These are phyloP conservation scores for Erebia epiphron DNA, from an alignment of 2,888 invertebrate genomes.

Conservation along the genomic window DNA sequence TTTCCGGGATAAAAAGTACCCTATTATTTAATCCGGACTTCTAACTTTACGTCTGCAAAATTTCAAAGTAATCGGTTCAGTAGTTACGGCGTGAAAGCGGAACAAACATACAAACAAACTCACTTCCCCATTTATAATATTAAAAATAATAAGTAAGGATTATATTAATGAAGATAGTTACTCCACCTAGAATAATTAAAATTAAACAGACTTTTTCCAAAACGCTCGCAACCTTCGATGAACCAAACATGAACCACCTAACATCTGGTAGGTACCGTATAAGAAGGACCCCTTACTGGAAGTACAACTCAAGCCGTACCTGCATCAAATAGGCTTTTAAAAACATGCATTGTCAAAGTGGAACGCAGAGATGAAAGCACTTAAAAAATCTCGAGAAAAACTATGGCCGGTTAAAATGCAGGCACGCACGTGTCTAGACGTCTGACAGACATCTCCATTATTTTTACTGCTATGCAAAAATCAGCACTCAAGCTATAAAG, in stretches of 20 bases:
- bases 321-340: constrained; percentile 22
- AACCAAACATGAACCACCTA: constrained; percentile 34
- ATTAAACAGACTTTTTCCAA: too few species aligned
- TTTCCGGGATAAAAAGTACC: too few species aligned
- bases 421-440: constrained; percentile 36
- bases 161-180: too few species aligned
- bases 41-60: too few species aligned
- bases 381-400: constrained; percentile 28
- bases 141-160: too few species aligned
- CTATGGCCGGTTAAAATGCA: constrained; percentile 10
- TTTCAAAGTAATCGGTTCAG: too few species aligned
- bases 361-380: constrained; percentile 30
- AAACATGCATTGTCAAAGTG: constrained; percentile 29
- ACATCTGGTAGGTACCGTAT: neutral
- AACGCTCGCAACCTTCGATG: too few species aligned
- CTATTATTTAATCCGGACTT: too few species aligned
- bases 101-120: too few species aligned
- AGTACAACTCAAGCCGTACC: constrained; percentile 9
- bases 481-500: neutral
- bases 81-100: too few species aligned
- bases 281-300: constrained; percentile 12
- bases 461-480: constrained; percentile 21
- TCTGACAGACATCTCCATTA: constrained; percentile 26
- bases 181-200: too few species aligned
- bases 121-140: too few species aligned